Conservation (phyloP, 2,888 invertebrate species). For the Oxyscelio sp. region DNA sequence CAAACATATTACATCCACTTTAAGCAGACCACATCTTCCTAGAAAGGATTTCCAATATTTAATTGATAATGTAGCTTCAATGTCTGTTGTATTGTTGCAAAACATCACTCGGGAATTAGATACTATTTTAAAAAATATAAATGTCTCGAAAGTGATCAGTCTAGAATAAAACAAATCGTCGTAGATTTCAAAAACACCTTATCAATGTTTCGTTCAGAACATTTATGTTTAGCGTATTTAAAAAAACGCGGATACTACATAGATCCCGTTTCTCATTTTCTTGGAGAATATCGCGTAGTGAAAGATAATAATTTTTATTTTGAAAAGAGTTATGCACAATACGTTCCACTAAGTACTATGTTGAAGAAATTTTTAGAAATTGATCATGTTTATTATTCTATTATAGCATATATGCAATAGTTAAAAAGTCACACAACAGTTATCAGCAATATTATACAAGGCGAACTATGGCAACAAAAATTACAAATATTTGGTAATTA, state of each 20-base stretch:
- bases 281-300: slow-evolving; percentile 17
- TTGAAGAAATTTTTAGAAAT: too few relatives aligned
- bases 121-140: slow-evolving; percentile 26
- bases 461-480: too few relatives aligned
- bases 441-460: too few relatives aligned
- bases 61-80: slow-evolving; percentile 10
- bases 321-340: slow-evolving; percentile 16
- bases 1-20: slow-evolving; percentile 15
- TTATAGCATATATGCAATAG: too few relatives aligned
- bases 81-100: slow-evolving; percentile 26
- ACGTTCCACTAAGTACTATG: slow-evolving; percentile 38
- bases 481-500: too few relatives aligned
- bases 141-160: slow-evolving; percentile 10
- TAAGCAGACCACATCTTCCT: slow-evolving; percentile 31
- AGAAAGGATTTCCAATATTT: slow-evolving; percentile 32
- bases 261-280: slow-evolving; percentile 1
- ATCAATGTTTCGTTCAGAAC: slow-evolving; percentile 29
- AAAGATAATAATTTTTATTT: slow-evolving; percentile 13
- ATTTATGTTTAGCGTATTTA: slow-evolving; percentile 25
- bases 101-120: slow-evolving; percentile 18
- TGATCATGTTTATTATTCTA: too few relatives aligned
- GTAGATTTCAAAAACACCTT: neutral
- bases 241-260: slow-evolving; percentile 23
- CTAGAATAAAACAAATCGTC: neutral
- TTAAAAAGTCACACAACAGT: too few relatives aligned